Conservation (phyloP, 2,888 invertebrate species). For the Catocala sponsa region DNA sequence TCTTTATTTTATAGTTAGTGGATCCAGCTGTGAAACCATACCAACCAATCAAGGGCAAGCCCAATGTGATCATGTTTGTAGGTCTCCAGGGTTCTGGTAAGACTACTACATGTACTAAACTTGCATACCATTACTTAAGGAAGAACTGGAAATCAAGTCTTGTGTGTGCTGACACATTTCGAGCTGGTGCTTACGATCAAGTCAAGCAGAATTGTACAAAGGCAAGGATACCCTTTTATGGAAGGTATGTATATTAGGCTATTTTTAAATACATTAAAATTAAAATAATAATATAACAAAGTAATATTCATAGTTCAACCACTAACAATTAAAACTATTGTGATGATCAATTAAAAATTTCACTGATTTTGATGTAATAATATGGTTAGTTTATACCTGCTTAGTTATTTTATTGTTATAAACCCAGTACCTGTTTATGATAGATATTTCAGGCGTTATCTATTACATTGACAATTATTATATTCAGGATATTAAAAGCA, state of each 20-base stretch:
- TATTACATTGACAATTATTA: no score
- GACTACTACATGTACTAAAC: constrained; percentile 99
- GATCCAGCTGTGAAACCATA: constrained; percentile 99
- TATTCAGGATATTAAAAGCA: no score
- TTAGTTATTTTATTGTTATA: no score
- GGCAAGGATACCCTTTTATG: constrained; percentile 99
- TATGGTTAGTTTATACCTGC: no score
- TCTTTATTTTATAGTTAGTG: constrained; percentile 90
- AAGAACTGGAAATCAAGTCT: constrained; percentile 99
- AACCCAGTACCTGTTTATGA: no score
- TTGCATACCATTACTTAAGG: constrained; percentile 99
- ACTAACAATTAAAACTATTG: no score
- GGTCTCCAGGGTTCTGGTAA: constrained; percentile 99
- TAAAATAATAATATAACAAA: not conserved
- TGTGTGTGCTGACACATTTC: constrained; percentile 99
- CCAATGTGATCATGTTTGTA: constrained; percentile 99
- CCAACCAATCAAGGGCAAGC: constrained; percentile 97
- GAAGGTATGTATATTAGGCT: constrained; percentile 89
- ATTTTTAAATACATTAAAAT: not conserved
- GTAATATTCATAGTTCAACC: no score
- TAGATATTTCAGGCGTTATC: no score
- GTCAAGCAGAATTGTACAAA: constrained; percentile 99
- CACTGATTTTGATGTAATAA: no score
- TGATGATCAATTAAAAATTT: no score
- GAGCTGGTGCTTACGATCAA: constrained; percentile 99